These are phyloP conservation scores for Drosophila yakuba DNA, from an alignment of 1,140 invertebrate species.

Conservation along the genomic window DNA sequence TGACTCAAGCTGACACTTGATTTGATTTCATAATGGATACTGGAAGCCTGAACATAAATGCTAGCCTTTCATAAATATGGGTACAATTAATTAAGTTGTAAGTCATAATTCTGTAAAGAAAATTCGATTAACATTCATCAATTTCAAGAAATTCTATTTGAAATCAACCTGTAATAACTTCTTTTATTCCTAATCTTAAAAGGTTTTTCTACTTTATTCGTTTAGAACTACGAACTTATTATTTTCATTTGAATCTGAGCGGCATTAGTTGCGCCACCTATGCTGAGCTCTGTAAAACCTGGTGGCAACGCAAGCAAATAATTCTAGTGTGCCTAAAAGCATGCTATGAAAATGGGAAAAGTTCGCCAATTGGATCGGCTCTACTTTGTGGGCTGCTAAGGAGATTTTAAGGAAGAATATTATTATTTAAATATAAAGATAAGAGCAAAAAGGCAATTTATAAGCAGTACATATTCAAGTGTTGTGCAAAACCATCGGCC, in stretches of 20 bases:
- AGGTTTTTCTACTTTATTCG: no score
- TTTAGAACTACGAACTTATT: no score
- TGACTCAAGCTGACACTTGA: conserved; percentile 29
- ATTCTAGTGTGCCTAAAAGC: background rate
- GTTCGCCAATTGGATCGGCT: no score
- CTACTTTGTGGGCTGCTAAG: background rate
- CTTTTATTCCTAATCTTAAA: no score
- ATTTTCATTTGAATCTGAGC: background rate
- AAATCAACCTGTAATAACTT: no score
- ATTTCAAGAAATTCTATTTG: no score
- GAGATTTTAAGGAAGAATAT: background rate
- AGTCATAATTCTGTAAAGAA: no score
- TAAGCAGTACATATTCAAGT: background rate
- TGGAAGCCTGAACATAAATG: background rate
- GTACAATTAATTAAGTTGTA: no score
- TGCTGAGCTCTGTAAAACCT: background rate
- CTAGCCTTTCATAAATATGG: background rate
- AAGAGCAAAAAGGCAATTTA: background rate
- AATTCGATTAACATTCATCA: no score
- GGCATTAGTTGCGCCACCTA: background rate
- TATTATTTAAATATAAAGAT: no score
- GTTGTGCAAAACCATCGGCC: no score
- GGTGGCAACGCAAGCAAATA: background rate
- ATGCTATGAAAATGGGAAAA: background rate
- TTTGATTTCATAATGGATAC: conserved; percentile 17